Conservation (phyloP, 1,140 invertebrate genomes). For the Hyles euphorbiae region DNA sequence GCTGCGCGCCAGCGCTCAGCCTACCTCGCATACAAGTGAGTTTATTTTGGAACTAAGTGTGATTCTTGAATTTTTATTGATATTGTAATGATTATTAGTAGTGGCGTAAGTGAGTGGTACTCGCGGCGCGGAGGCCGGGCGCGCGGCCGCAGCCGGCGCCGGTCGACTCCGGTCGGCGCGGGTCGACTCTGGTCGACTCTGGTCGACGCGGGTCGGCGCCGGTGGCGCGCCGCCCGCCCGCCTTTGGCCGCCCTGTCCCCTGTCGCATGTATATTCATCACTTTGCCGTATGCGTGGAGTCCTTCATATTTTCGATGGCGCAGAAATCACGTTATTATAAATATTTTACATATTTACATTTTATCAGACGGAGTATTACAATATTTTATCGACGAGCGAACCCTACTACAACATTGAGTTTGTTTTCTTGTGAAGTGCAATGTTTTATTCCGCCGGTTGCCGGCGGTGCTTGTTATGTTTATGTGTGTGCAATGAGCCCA, state of each 20-base stretch:
- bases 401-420: constrained; percentile 75
- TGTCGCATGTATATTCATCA: constrained; percentile 48
- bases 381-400: constrained; percentile 72
- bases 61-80: constrained; percentile 79
- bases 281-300: constrained; percentile 68
- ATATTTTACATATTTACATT: constrained; percentile 75
- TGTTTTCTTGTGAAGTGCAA: constrained; percentile 68
- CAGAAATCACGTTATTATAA: constrained; percentile 69
- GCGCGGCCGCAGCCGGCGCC: constrained; percentile 19
- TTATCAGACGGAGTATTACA: constrained; percentile 74
- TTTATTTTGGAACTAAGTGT: constrained; percentile 83
- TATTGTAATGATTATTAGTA: constrained; percentile 75
- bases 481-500: constrained; percentile 57
- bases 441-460: constrained; percentile 72
- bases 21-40: constrained; percentile 83
- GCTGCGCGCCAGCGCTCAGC: constrained; percentile 78
- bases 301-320: constrained; percentile 72
- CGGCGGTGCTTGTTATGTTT: constrained; percentile 70
- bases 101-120: constrained; percentile 66
- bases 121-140: constrained; percentile 50
- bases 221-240: no score
- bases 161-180: no score
- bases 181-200: no score
- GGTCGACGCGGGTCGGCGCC: no score
- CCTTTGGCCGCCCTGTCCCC: constrained; percentile 22